Conservation (phyloP, 2,888 invertebrate genomes). For the Cotesia congregata region DNA sequence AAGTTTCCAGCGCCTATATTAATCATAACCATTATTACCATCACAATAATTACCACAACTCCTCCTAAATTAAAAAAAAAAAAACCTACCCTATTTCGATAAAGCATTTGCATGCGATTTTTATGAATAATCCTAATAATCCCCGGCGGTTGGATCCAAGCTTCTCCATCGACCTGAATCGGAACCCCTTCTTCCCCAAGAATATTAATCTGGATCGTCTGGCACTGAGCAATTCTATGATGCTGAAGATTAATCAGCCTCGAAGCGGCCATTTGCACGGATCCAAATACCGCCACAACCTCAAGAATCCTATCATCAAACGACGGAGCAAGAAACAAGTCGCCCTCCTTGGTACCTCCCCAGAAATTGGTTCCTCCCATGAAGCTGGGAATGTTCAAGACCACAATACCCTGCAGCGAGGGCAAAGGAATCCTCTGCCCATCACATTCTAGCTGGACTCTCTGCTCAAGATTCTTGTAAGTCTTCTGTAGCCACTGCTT, state of each 20-base stretch:
- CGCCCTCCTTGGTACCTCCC: constrained; percentile 94
- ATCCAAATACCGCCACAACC: constrained; percentile 97
- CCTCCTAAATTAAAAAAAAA: no score
- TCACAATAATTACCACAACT: not conserved
- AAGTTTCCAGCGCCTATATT: constrained; percentile 84
- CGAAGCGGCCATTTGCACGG: constrained; percentile 97
- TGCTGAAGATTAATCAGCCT: constrained; percentile 95
- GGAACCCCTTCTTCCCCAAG: constrained; percentile 93
- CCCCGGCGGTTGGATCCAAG: constrained; percentile 97
- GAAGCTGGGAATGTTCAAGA: constrained; percentile 96
- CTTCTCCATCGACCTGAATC: constrained; percentile 97
- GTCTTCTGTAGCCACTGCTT: constrained; percentile 90
- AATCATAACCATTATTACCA: not conserved
- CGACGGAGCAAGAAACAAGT: constrained; percentile 91
- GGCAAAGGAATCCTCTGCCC: constrained; percentile 96
- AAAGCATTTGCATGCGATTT: constrained; percentile 96
- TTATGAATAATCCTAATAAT: constrained; percentile 96
- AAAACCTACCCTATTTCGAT: constrained; percentile 81
- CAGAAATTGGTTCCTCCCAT: constrained; percentile 99
- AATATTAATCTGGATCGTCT: constrained; percentile 96
- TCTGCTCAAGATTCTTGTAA: constrained; percentile 95
- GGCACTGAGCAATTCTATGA: constrained; percentile 97
- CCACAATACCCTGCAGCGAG: constrained; percentile 95
- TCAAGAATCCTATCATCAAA: constrained; percentile 97
- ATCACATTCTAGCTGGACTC: constrained; percentile 96